Evolutionary conservation across 1,140 invertebrate species (phyloP), one percentile per base, ranked within the genome.

Genomic region (Elymnias hypermnestra): DNA sequence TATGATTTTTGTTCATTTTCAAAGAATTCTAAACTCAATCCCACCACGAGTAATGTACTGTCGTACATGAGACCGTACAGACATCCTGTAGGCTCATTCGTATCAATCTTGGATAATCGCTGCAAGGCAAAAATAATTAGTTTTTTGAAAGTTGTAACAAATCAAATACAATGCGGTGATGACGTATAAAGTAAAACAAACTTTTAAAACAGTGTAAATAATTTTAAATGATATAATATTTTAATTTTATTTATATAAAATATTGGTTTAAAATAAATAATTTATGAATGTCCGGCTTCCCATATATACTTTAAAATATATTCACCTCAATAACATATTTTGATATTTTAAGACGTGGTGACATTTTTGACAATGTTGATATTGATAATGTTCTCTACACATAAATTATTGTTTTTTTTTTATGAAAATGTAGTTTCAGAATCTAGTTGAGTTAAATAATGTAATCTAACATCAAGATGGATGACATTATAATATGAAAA

Each of bases 31-130:
- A 89, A 69, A 63, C 88, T 90, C 42, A 92, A 88, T 40, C 91
- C 91, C 33, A 94, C 68, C 9, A 94, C 88, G 22, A 91, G 87
- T 36, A 93, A 71, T 12, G 89, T 91, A 47, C 91, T 89, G 66
- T 94, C 89, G 61, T 91, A 90, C 72, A 93, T 90, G 29, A 93
- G 88, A 23, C 93, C 93, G 73, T 91, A 94, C 28, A 94, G 77
- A 68, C 91, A 91, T 49, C 92, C 93, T 71, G 87, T 89, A 55
- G 79, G 88, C 39, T 88, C 86, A 47, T 89, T 73, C 42, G 82
- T 74, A 55, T 89, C 88, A 37, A 81, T 66, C 50, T 63, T 68
- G 40, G 70, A 81, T 52, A 84, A 57, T 46, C 78, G 65, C 81
- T 84, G 61, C 36, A 65, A 58, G 38, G 18, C 21, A 14, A 36